Evolutionary conservation across 2,113 vertebrate genomes (phyloP), one percentile per base, ranked within the genome.

Genomic region (Artemisiospiza belli): DNA sequence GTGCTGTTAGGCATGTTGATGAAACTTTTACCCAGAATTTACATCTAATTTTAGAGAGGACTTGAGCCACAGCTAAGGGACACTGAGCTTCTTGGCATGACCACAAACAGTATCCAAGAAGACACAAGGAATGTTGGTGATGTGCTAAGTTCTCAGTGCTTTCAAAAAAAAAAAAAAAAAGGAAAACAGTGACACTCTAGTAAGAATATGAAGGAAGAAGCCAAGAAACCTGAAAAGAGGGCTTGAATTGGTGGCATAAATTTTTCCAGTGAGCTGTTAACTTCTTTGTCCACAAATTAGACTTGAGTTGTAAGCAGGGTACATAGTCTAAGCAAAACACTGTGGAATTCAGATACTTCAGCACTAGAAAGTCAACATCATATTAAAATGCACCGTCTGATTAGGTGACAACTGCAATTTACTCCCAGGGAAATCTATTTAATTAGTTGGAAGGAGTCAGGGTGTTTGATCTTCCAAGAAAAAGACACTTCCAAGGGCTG

Each of bases 401-500:
- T 89, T 90, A 93, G 67, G 75, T 95, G 92, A 54, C 81, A 92
- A 57, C 57, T 75, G 70, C 73, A 62, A 63, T 49, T 84, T 89
- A 81, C 91, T 95, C 87, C 81, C 87, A 39, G 16, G 52, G 35
- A 89, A 95, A 82, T 85, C 44, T 15, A 52, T 89, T 96, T 94
- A 89, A 94, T 91, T 84, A 84, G 57, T 79, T 94, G 70, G 61
- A 94, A 94, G 58, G 66, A 85, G 31, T 87, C 30, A 35, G 49
- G 58, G 54, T 68, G 66, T 87, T 94, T 96, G 81, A 87, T 94
- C 78, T 96, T 94, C 66, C 20, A 47, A 84, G 70, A 78, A 77
- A 78, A 49, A 87, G 74, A 23, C 10, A 19, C 17, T 91, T 96
- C 69, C 35, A 68, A 87, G 44, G 35, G 21, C 41, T 85, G 51